Percentiles rank a stretch among this genome's conserved stretches.
These are phyloP conservation scores for Chunga burmeisteri DNA, from an alignment of 2,113 vertebrate species.

Conservation along the genomic window DNA sequence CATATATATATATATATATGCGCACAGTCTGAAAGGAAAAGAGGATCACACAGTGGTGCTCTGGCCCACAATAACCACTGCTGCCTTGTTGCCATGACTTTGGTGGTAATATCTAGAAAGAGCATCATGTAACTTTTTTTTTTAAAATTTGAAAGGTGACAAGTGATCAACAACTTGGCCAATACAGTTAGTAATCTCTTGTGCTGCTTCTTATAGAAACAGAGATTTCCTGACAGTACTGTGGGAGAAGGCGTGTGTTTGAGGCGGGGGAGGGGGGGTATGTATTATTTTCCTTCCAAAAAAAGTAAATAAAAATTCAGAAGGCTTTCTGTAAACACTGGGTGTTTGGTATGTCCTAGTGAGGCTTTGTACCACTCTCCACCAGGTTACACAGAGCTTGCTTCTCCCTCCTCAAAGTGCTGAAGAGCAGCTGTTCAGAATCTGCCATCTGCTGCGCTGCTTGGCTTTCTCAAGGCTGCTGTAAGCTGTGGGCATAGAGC, in stretches of 20 bases:
- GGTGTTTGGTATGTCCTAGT: not conserved
- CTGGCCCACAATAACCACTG: not conserved
- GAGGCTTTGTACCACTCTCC: not conserved
- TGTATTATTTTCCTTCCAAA: not conserved
- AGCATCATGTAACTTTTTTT: not conserved
- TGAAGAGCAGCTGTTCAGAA: not conserved
- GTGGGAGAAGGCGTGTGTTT: not conserved
- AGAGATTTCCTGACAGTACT: not conserved
- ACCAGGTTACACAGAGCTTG: not conserved
- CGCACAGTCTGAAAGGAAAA: not conserved
- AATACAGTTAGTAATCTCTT: not conserved
- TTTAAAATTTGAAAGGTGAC: not conserved
- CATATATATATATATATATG: fast-evolving
- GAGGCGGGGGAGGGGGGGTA: not conserved
- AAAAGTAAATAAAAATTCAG: not conserved
- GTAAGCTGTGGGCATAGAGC: not conserved
- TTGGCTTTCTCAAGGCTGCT: not conserved
- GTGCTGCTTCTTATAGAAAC: not conserved
- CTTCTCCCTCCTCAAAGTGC: not conserved
- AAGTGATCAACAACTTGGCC: not conserved
- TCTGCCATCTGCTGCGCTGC: not conserved
- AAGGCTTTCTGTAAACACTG: not conserved
- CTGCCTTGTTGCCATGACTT: not conserved
- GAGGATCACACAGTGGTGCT: not conserved
- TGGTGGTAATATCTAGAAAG: not conserved